Base-by-base conservation (phyloP, 2,888 invertebrate species). In the Eristalis pertinax region DNA sequence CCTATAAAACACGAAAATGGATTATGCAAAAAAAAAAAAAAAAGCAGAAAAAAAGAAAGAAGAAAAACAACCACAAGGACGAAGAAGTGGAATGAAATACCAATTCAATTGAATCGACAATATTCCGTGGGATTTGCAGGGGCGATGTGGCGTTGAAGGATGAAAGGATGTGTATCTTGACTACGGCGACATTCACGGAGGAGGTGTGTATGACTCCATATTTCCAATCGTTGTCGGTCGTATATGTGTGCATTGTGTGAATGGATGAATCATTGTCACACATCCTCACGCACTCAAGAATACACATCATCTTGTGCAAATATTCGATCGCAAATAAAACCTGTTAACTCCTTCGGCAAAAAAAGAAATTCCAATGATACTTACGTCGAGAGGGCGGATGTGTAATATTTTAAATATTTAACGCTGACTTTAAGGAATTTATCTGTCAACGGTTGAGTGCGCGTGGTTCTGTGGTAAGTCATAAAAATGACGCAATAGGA, bases 341-440 rank as follows among this genome's bases (percentile, higher is more conserved):
- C 76, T 76, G 67, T 76, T 76, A 76, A 76, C 76, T 76, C 67
- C 67, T 35, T 76, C 19, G 67, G 75, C 26, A 26, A 26, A 26
- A 76, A 76, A 60, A 76, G 67, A 60, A 76, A 76, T 76, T 76
- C 67, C 76, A 62, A 68, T 60, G 76, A 76, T 76, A 76, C 67
- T 68, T 68, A 60, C 15, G 41, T 43, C 41, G 60, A 76, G 60
- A 68, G 41, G 76, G 60, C 60, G 67, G 60, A 41, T 76, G 29
- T 41, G 76, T 43, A 10, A 60, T 62, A 35, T 64, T 74, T 74
- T 35, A 64, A 74, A 64, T 64, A 56, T 74, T 56, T 50, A 56
- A 32, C 74, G 64, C 64, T 68, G 43, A 67, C 67, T 43, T 67
- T 68, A 43, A n/a, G 15, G n/a, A 38, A 58, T 56, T 75, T 19